Percentiles rank a stretch among this genome's conserved stretches.
These are phyloP conservation scores for Python bivittatus DNA, from an alignment of 2,113 vertebrate species.

Conservation along the genomic window DNA sequence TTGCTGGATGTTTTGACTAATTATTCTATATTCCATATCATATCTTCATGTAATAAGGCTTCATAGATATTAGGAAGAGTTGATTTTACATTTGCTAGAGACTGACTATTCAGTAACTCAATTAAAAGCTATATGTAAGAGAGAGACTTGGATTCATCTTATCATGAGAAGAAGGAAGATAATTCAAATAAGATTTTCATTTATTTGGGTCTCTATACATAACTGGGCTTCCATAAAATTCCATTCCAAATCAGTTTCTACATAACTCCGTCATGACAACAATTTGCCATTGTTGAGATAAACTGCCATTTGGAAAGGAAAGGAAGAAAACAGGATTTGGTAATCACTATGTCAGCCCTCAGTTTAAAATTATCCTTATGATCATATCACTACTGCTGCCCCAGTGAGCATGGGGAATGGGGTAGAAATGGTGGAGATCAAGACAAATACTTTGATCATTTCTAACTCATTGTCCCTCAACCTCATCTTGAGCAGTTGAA, in stretches of 20 bases:
- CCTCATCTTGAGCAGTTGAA: neutral
- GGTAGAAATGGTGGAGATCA: neutral
- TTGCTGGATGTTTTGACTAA: slow-evolving; percentile 43
- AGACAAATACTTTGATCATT: neutral
- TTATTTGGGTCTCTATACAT: too few relatives aligned
- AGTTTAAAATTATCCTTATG: neutral
- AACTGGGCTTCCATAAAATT: too few relatives aligned
- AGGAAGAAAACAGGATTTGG: too few relatives aligned
- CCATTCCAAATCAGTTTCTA: too few relatives aligned
- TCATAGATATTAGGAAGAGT: slow-evolving; percentile 56
- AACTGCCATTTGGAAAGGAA: too few relatives aligned
- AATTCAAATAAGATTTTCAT: too few relatives aligned
- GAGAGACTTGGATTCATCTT: too few relatives aligned
- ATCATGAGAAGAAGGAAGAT: too few relatives aligned
- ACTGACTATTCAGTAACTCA: slow-evolving; percentile 53
- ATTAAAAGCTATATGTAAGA: slow-evolving; percentile 32
- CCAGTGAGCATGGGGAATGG: neutral
- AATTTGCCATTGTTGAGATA: too few relatives aligned
- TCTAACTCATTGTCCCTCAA: neutral
- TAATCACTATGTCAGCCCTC: too few relatives aligned
- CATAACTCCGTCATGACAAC: too few relatives aligned
- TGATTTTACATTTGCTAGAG: slow-evolving; percentile 52
- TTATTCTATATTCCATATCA: slow-evolving; percentile 26
- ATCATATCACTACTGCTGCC: neutral
- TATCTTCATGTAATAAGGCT: slow-evolving; percentile 44